These are phyloP conservation scores for Taenioides sp. DNA, from an alignment of 2,797 vertebrate species.

Conservation along the genomic window DNA sequence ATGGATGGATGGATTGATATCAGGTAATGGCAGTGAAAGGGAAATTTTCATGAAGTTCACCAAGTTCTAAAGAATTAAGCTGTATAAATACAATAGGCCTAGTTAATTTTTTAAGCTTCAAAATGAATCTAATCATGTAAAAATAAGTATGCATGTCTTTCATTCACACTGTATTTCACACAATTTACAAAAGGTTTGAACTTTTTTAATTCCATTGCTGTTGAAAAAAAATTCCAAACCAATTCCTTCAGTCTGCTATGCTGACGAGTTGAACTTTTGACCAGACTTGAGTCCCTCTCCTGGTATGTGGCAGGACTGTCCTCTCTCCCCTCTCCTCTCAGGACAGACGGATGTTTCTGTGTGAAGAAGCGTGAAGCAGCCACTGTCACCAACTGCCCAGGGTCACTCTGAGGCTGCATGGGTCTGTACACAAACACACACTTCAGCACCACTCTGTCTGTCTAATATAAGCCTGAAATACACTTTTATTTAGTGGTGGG, in stretches of 20 bases:
- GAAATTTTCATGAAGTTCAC: no score
- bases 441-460: constrained; percentile 17
- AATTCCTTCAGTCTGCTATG: neutral
- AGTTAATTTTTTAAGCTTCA: no score
- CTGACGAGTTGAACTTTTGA: neutral
- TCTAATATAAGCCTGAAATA: neutral
- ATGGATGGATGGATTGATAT: no score
- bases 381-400: constrained; percentile 67
- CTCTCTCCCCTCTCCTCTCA: neutral
- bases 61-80: no score
- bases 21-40: no score
- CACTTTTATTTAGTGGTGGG: neutral
- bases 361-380: constrained; percentile 69
- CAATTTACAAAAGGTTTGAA: neutral
- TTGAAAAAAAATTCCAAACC: neutral
- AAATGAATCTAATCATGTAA: no score
- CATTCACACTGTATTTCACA: neutral
- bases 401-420: constrained; percentile 69
- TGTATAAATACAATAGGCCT: no score
- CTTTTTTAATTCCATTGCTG: neutral
- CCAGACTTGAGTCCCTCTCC: neutral
- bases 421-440: constrained; percentile 55
- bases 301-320: neutral
- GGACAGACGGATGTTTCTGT: constrained; percentile 64
- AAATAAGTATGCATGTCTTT: no score